Evolutionary conservation across 92 coral and sea anemone genomes (phyloP).

Genomic region (Palythoa grandiflora): DNA sequence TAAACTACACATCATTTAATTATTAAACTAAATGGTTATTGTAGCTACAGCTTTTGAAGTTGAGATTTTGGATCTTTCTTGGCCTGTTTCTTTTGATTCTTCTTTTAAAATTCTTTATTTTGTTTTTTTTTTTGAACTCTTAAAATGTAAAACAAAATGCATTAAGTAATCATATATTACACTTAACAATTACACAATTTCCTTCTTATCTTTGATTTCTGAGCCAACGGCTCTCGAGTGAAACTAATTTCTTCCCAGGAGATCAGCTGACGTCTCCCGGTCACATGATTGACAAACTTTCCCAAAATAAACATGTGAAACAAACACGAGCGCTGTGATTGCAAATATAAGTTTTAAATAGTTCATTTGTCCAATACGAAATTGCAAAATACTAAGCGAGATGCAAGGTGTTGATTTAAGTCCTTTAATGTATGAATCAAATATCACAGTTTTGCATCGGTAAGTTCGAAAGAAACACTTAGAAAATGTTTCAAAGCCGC

Average conservation of each 20-base stretch:
- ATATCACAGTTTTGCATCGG: not conserved
- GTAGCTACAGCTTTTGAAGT: not conserved
- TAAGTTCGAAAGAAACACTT: not conserved
- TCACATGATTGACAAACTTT: constrained; percentile 1
- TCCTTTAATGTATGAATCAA: not conserved
- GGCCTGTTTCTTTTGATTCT: not conserved
- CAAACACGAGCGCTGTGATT: not conserved
- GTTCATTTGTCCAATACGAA: not conserved
- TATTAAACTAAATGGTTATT: too few species aligned
- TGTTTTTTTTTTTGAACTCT: not conserved
- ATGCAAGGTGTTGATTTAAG: not conserved
- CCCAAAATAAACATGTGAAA: not conserved
- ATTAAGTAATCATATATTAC: not conserved
- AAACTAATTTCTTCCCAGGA: not conserved
- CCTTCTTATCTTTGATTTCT: not conserved
- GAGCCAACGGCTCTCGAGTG: not conserved
- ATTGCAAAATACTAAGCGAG: not conserved
- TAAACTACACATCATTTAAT: too few species aligned
- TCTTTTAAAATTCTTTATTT: not conserved
- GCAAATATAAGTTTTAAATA: not conserved
- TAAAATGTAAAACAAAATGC: too few species aligned
- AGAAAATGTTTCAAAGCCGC: not conserved
- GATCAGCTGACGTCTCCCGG: not conserved
- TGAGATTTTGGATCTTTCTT: not conserved
- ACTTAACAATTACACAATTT: not conserved